phyloP scores from a whole-genome alignment of 2,888 invertebrate genomes.

The Plagiodera versicolora region DNA sequence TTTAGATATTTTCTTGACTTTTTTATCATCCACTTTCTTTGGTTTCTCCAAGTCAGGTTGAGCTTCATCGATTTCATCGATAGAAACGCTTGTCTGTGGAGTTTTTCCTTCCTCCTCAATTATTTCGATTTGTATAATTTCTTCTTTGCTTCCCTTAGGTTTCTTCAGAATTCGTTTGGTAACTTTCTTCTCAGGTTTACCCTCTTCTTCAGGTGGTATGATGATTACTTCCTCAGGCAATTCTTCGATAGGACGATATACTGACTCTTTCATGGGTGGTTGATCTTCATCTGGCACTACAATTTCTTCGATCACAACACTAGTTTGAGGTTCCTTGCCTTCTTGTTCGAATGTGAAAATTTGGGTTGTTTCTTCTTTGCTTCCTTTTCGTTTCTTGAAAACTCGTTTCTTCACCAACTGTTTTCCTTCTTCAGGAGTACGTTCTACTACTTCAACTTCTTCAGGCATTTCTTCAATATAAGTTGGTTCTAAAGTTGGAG shows the following conservation, averaged over 20 bases:
- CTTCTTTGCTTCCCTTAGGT: slow-evolving; percentile 44
- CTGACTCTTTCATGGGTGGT: slow-evolving; percentile 46
- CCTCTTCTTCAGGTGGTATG: slow-evolving; percentile 35
- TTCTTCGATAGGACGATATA: slow-evolving; percentile 32
- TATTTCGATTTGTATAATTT: slow-evolving; percentile 55
- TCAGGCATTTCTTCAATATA: slow-evolving; percentile 41
- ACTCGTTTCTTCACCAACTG: slow-evolving; percentile 42
- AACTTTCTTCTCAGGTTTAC: slow-evolving; percentile 39
- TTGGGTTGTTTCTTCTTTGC: slow-evolving; percentile 48
- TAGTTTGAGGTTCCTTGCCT: slow-evolving; percentile 50
- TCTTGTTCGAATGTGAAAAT: slow-evolving; percentile 52
- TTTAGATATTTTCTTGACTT: slow-evolving; percentile 35
- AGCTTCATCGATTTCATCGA: slow-evolving; percentile 34
- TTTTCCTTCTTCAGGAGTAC: slow-evolving; percentile 49
- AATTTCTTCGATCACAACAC: slow-evolving; percentile 46
- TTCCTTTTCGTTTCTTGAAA: slow-evolving; percentile 46
- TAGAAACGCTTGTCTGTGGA: slow-evolving; percentile 53
- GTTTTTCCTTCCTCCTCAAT: slow-evolving; percentile 56
- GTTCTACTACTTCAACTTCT: slow-evolving; percentile 39
- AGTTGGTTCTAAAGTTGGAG: slow-evolving; percentile 26
- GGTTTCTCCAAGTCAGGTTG: slow-evolving; percentile 22
- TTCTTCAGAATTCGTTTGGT: slow-evolving; percentile 44
- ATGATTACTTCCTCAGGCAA: slow-evolving; percentile 44
- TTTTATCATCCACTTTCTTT: slow-evolving; percentile 29
- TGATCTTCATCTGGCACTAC: slow-evolving; percentile 50